phyloP scores from a whole-genome alignment of 2,797 vertebrate genomes.

The Cyprinodon diabolis region DNA sequence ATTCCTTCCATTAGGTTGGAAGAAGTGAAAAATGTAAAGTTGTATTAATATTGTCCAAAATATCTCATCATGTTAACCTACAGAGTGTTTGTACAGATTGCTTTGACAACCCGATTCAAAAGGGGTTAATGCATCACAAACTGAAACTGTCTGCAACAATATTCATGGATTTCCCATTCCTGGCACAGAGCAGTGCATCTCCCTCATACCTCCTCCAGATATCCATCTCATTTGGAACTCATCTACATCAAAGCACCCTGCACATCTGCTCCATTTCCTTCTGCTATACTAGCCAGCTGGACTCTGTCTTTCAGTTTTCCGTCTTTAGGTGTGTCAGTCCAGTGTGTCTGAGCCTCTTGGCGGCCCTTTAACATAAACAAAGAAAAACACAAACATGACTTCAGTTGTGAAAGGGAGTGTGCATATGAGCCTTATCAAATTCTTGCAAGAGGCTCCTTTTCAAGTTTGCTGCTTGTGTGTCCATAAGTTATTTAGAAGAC shows the following conservation, averaged over 20 bases:
- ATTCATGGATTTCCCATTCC: constrained; percentile 35
- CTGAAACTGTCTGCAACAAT: not conserved
- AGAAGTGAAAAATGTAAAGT: not conserved
- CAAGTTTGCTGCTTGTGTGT: constrained; percentile 62
- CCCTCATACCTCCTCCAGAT: constrained; percentile 29
- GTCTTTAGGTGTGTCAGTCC: constrained; percentile 60
- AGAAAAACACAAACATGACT: constrained; percentile 53
- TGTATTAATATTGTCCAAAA: not conserved
- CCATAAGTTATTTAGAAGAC: constrained; percentile 67
- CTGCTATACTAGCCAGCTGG: constrained; percentile 75
- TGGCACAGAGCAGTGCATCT: constrained; percentile 32
- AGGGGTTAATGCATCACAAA: not conserved
- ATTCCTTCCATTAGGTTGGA: not conserved
- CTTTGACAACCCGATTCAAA: not conserved
- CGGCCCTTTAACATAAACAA: constrained; percentile 57
- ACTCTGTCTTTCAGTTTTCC: constrained; percentile 60
- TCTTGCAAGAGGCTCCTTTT: constrained; percentile 67
- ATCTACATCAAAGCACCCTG: constrained; percentile 78
- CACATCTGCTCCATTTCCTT: constrained; percentile 75
- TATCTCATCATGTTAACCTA: not conserved
- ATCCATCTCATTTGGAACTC: constrained; percentile 65
- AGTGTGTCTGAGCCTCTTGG: constrained; percentile 56
- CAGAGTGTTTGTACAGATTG: not conserved
- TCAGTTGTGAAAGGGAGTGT: constrained; percentile 47
- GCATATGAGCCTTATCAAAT: constrained; percentile 69